These are phyloP conservation scores for Caenorhabditis zanzibari DNA, from an alignment of 2,888 invertebrate genomes.

Conservation along the genomic window DNA sequence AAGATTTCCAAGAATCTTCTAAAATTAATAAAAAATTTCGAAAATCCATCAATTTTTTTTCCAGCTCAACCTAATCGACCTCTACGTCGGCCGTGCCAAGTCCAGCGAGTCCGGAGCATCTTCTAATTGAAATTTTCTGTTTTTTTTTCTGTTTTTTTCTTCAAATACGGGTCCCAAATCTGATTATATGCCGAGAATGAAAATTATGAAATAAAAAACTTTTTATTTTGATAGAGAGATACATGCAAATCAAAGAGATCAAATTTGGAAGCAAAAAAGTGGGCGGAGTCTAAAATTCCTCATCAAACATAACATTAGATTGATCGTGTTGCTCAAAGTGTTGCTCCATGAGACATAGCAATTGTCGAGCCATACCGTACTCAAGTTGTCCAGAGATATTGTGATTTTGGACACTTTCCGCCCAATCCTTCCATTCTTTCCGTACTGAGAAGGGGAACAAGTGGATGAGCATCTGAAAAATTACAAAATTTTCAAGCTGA, in stretches of 20 bases:
- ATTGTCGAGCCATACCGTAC: not conserved
- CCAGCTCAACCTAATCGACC: conserved; percentile 59
- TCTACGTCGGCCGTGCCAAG: conserved; percentile 60
- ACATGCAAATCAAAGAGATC: no score
- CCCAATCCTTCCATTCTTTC: conserved; percentile 18
- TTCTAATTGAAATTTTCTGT: conserved; percentile 23
- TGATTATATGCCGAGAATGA: not conserved
- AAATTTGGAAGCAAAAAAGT: no score
- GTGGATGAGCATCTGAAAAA: not conserved
- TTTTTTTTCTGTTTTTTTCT: not conserved
- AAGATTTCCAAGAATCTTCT: no score
- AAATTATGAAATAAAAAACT: not conserved
- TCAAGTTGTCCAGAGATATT: not conserved
- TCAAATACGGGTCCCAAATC: not conserved
- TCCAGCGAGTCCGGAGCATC: conserved; percentile 58
- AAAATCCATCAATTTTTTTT: conserved; percentile 21
- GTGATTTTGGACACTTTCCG: not conserved
- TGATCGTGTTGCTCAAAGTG: not conserved
- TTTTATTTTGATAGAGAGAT: not conserved
- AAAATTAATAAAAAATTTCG: not conserved
- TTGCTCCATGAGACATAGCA: not conserved
- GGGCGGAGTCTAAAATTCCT: no score
- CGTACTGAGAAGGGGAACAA: not conserved
- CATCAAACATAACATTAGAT: no score
- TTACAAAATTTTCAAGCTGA: not conserved